Base-by-base conservation (phyloP, 92 coral and sea anemone genomes). In the Zoanthus sociatus region DNA sequence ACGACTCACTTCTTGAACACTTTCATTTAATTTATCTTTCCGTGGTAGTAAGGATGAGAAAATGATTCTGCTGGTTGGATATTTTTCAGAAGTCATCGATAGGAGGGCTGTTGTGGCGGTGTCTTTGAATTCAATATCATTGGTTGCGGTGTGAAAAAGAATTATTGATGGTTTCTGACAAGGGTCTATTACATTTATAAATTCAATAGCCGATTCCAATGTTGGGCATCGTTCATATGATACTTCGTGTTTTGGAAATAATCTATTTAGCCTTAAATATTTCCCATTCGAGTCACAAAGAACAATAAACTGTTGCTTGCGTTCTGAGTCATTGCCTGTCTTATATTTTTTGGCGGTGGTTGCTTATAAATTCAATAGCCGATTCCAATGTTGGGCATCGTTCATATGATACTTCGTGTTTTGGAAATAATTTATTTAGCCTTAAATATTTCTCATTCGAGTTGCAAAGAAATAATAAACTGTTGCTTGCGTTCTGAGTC, bases 151-250 rank as follows among this genome's bases (percentile, higher is more conserved):
- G 79, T 76, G 79, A n/a, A 51, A 76, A 50, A 76, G 60, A 51
- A 76, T 76, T 76, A 76, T 50, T 7, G 58, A 76, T 45, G 79
- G 64, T 9, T 76, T 76, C 61, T 76, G 79, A 76, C 64, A 76
- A 76, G 79, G 79, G 79, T 76, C 64, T 13, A 76, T 76, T 7
- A 20, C 63, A 76, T 20, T 76, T 21, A 76, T 48, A 76, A 50
- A 46, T 76, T 76, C 79, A 50, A 76, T 9, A 47, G 79, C 79
- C 2, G 64, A 45, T n/a, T 76, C 10, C 20, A 53, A 8, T 76
- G 79, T 76, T 20, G 79, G 20, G 9, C 64, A 76, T n/a, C 64
- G 91, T 56, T 82, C 66, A 76, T 78, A 71, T 63, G 83, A 70
- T 11, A 70, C 74, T 70, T 71, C 75, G 75, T 71, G 75, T 32